Evolutionary conservation across 2,113 vertebrate species (phyloP).

Genomic region (Cacatua alba): DNA sequence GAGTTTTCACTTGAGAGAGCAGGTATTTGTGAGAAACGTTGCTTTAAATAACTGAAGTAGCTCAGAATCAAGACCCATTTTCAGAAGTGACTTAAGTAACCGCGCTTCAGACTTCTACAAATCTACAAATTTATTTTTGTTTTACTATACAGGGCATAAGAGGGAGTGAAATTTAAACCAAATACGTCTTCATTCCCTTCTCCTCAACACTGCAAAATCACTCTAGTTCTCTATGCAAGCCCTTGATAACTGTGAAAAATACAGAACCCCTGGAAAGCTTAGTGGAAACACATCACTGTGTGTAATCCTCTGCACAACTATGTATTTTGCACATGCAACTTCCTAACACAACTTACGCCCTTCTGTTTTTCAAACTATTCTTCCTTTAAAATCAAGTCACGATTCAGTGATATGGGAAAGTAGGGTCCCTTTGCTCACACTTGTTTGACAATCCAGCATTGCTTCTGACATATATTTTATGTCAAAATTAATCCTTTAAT

Average conservation of each 20-base stretch:
- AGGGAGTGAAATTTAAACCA: not conserved
- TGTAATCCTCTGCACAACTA: not conserved
- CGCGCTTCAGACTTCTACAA: not conserved
- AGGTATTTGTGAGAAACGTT: not conserved
- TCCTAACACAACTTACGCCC: not conserved
- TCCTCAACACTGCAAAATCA: not conserved
- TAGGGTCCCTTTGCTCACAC: not conserved
- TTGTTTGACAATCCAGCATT: not conserved
- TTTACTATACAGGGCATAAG: not conserved
- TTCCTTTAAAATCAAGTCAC: not conserved
- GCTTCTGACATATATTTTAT: constrained; percentile 5
- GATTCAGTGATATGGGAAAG: not conserved
- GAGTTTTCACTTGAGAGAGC: not conserved
- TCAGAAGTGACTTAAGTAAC: not conserved
- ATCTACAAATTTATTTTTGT: not conserved
- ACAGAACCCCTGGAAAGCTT: not conserved
- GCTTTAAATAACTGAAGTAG: not conserved
- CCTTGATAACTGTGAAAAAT: not conserved
- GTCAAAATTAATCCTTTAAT: constrained; percentile 56
- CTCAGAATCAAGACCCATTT: not conserved
- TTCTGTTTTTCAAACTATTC: not conserved
- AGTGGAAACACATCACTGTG: not conserved
- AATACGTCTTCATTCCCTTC: not conserved
- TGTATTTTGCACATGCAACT: not conserved
- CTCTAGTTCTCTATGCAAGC: not conserved